Evolutionary conservation across 2,113 vertebrate species (phyloP).

Genomic region (Trochalopteron elliotii): DNA sequence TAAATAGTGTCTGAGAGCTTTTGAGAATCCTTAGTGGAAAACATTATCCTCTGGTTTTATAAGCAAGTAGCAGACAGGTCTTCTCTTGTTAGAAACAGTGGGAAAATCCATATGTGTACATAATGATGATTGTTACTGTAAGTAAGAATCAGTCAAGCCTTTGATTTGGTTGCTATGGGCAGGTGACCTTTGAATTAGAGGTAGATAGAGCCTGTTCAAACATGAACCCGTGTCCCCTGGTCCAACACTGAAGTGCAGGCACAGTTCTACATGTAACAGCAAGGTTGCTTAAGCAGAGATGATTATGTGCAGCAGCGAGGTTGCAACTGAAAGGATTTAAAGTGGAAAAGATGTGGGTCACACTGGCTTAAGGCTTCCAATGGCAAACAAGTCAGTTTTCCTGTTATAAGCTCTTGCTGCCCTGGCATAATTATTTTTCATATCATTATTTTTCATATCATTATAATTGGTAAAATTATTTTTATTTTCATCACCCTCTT

Average conservation of each 20-base stretch:
- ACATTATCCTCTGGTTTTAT: neutral
- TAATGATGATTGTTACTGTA: neutral
- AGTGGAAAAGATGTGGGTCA: conserved; percentile 7
- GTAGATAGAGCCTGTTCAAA: neutral
- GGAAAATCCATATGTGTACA: neutral
- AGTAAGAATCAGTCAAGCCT: neutral
- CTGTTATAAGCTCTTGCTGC: neutral
- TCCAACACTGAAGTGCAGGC: neutral
- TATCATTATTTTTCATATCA: fast-evolving
- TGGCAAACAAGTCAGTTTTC: neutral
- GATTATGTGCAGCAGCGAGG: neutral
- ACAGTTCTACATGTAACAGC: neutral
- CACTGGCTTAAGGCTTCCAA: neutral
- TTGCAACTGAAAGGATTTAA: neutral
- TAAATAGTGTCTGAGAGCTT: neutral
- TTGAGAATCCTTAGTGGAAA: neutral
- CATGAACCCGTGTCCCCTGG: fast-evolving
- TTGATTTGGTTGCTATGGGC: neutral
- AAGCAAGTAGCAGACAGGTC: neutral
- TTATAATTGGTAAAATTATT: neutral
- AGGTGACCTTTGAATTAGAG: neutral
- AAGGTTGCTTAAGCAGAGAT: neutral
- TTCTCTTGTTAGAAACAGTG: neutral
- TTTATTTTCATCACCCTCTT: neutral
- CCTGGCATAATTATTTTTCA: neutral